Evolutionary conservation across 1,140 invertebrate species (phyloP).

Genomic region (Drosophila sechellia): DNA sequence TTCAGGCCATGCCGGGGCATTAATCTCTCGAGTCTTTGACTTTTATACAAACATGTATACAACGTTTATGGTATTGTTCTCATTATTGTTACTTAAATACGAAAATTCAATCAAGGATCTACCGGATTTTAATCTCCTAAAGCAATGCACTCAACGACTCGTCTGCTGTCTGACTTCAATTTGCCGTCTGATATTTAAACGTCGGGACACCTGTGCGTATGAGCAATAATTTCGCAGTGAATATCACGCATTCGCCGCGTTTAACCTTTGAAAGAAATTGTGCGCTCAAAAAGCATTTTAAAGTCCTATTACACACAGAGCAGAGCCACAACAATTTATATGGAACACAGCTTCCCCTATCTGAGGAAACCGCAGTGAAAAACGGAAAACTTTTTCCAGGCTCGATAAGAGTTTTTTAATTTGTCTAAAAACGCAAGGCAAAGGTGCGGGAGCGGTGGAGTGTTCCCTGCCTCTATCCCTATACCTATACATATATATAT

Average conservation of each 20-base stretch:
- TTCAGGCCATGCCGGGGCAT: neutral
- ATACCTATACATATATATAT: conserved; percentile 4
- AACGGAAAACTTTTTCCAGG: conserved; percentile 67
- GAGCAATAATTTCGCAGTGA: conserved; percentile 61
- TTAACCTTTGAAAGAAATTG: conserved; percentile 72
- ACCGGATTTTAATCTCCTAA: neutral
- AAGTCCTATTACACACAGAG: conserved; percentile 49
- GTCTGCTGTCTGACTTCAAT: conserved; percentile 22
- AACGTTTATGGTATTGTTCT: neutral
- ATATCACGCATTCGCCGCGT: conserved; percentile 67
- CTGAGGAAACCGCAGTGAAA: conserved; percentile 51
- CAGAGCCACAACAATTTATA: conserved; percentile 38
- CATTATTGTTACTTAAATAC: neutral
- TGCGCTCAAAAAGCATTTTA: conserved; percentile 65
- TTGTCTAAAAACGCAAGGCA: conserved; percentile 70
- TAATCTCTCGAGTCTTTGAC: neutral
- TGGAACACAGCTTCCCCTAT: conserved; percentile 13
- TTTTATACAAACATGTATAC: neutral
- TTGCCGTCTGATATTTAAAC: conserved; percentile 33
- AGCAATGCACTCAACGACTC: conserved; percentile 9
- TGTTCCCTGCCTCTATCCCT: neutral
- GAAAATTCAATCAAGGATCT: too few relatives aligned
- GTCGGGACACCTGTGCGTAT: conserved; percentile 48
- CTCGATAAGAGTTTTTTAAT: conserved; percentile 82
- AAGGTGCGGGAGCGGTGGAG: neutral